Evolutionary conservation across 2,888 invertebrate genomes (phyloP), one percentile per base, ranked within the genome.

Genomic region (Caenorhabditis drosophilae): DNA sequence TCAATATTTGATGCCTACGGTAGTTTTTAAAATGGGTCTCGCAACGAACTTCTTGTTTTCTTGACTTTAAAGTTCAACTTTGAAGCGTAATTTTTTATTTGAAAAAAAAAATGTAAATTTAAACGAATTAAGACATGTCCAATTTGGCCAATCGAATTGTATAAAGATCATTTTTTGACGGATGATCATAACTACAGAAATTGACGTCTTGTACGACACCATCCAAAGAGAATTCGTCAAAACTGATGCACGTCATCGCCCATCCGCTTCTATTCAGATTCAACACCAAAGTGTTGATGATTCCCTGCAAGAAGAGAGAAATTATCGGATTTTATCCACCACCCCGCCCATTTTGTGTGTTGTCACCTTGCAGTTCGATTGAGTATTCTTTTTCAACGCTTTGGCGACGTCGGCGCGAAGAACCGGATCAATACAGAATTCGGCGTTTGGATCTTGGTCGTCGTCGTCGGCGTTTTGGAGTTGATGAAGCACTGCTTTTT

Each of bases 111-210:
- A 31, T 31, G 12, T 6, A 31, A 18, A 15, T 45, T 31, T 31
- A n/a, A n/a, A n/a, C n/a, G n/a, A 23, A 22, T 62, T 56, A 63
- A 25, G 57, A 57, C 64, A 58, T 67, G 44, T 72, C 71, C 25
- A 72, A 64, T 35, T 62, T 62, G n/a, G 68, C 71, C 18, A 72
- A 50, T 18, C 68, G 56, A 20, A 72, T 55, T 16, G 66, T 63
- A 51, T 55, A 68, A 22, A 72, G 45, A 25, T 57, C 59, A 2
- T 25, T 16, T 23, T 63, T 45, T 2, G 48, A 9, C 35, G 53
- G 11, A n/a, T 66, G 57, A 36, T 57, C 63, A 49, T 72, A 72
- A 38, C 64, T 64, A 54, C 71, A 72, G 71, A 72, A 72, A 66
- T 72, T 68, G 52, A 50, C 57, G 53, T 72, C 67, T 63, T 67